Percentiles rank a stretch among this genome's conserved stretches.
Conservation (phyloP, 2,888 invertebrate genomes). For the Acleris emargana region DNA sequence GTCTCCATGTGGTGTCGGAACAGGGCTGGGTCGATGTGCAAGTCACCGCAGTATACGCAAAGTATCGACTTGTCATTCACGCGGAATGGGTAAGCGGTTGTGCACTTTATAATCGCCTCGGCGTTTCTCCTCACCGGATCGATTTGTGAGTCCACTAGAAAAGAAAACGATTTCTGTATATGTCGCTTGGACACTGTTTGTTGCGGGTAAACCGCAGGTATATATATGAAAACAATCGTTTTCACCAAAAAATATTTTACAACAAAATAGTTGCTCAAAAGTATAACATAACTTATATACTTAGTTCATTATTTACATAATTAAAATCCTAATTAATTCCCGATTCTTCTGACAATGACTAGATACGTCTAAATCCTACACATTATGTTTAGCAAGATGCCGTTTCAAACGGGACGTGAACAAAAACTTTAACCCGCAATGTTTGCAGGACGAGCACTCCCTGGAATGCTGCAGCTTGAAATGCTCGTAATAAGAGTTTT, state of each 20-base stretch:
- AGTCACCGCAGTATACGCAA: slow-evolving; percentile 40
- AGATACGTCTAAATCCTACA: slow-evolving; percentile 34
- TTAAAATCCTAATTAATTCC: too few species aligned
- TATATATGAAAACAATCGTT: too few species aligned
- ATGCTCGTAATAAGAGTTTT: slow-evolving; percentile 68
- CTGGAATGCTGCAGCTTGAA: slow-evolving; percentile 70
- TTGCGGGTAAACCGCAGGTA: too few species aligned
- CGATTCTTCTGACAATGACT: not conserved
- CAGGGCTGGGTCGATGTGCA: slow-evolving; percentile 26
- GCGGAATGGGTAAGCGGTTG: slow-evolving; percentile 46
- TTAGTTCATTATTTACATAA: too few species aligned
- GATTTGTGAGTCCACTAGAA: slow-evolving; percentile 36
- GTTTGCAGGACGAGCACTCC: slow-evolving; percentile 67
- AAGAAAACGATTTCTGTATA: slow-evolving; percentile 37
- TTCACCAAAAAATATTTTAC: too few species aligned
- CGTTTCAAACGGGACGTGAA: slow-evolving; percentile 65
- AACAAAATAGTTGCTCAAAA: too few species aligned
- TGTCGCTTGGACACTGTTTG: not conserved
- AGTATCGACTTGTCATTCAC: slow-evolving; percentile 41
- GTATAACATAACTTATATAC: too few species aligned
- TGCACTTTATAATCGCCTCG: slow-evolving; percentile 43
- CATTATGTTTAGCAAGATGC: slow-evolving; percentile 65
- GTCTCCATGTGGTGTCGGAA: slow-evolving; percentile 38
- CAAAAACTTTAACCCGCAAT: slow-evolving; percentile 70
- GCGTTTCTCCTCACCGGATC: slow-evolving; percentile 48